Conservation (phyloP, 2,797 vertebrate species). For the Phrynocephalus forsythii region DNA sequence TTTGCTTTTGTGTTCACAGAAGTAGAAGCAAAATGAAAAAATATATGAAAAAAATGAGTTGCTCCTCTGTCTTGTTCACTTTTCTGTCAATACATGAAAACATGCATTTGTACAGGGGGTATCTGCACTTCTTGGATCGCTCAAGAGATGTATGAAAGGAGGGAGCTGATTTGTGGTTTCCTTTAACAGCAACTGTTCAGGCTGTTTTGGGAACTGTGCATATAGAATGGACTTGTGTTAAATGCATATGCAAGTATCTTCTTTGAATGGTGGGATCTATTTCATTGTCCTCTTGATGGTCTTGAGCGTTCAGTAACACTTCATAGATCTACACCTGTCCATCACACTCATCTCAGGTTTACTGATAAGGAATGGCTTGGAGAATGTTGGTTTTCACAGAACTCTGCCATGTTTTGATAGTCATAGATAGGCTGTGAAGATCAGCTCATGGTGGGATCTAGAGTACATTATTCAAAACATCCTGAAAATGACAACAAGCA, state of each 20-base stretch:
- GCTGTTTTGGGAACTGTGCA: neutral
- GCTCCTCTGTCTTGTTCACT: neutral
- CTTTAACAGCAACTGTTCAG: neutral
- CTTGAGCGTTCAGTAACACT: neutral
- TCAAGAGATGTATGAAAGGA: neutral
- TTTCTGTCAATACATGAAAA: neutral
- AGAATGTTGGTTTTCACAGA: slow-evolving; percentile 5
- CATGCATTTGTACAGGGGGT: neutral
- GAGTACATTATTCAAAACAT: slow-evolving; percentile 16
- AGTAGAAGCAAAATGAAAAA: neutral
- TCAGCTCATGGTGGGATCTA: neutral
- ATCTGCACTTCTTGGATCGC: neutral
- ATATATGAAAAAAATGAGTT: neutral
- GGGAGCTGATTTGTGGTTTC: neutral
- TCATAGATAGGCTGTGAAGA: neutral
- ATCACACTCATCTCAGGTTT: neutral
- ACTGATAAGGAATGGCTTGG: neutral
- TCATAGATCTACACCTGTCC: neutral
- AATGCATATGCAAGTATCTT: neutral
- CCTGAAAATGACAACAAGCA: slow-evolving; percentile 17
- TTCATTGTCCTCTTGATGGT: neutral
- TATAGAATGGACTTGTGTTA: slow-evolving; percentile 6
- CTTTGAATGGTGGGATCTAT: neutral
- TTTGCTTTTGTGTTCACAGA: neutral
- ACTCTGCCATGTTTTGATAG: slow-evolving; percentile 4